Conservation (phyloP, 2,113 vertebrate genomes). For the Pachyramphus minor region DNA sequence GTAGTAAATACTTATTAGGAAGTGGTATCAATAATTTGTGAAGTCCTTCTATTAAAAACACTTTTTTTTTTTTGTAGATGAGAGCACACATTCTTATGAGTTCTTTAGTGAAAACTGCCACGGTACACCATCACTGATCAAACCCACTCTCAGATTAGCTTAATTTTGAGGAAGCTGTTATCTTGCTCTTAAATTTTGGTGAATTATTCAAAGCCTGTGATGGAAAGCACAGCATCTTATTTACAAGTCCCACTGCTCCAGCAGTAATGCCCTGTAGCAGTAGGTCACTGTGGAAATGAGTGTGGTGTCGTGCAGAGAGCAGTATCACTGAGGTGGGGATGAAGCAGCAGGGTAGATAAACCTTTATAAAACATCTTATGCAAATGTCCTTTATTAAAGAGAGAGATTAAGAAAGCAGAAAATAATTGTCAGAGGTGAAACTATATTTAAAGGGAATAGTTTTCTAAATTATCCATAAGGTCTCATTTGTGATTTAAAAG, state of each 20-base stretch:
- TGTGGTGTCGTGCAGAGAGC: neutral
- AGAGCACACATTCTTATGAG: neutral
- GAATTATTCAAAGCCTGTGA: slow-evolving; percentile 25
- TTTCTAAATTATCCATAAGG: neutral
- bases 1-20: neutral
- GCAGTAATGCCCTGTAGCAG: neutral
- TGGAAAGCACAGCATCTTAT: neutral
- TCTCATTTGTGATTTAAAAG: neutral
- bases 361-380: neutral
- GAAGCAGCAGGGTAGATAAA: neutral
- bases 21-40: neutral
- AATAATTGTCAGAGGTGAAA: neutral
- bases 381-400: neutral
- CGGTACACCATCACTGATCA: neutral
- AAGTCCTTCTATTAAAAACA: neutral
- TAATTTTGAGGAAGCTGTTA: neutral
- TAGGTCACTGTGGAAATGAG: neutral
- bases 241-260: neutral
- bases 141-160: neutral
- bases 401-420: neutral
- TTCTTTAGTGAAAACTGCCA: neutral
- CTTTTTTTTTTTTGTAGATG: neutral
- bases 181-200: neutral
- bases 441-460: neutral
- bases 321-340: neutral